Percentiles rank a stretch among this genome's conserved stretches.
These are phyloP conservation scores for Lamellibrachia satsuma DNA, from an alignment of 2,888 invertebrate species.

Conservation along the genomic window DNA sequence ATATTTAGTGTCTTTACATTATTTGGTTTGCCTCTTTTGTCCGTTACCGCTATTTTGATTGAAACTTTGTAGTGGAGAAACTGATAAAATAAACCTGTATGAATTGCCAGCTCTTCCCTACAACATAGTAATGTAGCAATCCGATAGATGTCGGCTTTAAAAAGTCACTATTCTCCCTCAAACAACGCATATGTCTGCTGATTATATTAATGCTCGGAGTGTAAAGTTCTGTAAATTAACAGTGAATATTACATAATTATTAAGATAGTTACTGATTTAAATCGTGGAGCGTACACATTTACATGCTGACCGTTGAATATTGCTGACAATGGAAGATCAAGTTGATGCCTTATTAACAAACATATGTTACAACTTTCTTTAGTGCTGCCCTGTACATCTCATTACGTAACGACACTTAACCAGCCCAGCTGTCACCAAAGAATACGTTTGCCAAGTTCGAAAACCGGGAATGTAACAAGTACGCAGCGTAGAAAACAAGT, in stretches of 20 bases:
- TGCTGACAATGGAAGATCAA: not conserved
- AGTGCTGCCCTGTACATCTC: not conserved
- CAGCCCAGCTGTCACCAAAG: not conserved
- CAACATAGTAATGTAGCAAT: not conserved
- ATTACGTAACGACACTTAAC: not conserved
- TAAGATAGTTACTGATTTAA: not conserved
- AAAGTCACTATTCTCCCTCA: not conserved
- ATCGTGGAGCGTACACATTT: not conserved
- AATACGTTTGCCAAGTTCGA: not conserved
- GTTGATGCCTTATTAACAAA: not conserved
- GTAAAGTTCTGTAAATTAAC: not conserved
- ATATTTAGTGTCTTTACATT: too few species aligned
- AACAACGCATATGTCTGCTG: not conserved
- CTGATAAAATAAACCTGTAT: not conserved
- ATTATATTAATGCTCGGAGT: not conserved
- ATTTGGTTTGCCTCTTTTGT: not conserved
- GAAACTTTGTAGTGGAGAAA: not conserved
- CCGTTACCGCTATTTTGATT: not conserved
- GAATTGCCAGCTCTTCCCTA: not conserved
- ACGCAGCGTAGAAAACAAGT: not conserved
- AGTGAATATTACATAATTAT: not conserved
- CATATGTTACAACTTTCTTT: not conserved
- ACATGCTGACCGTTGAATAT: not conserved
- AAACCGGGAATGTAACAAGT: not conserved
- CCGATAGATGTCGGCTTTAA: constrained; percentile 9